Evolutionary conservation across 1,140 invertebrate species (phyloP).

Genomic region (Drosophila seguyi): DNA sequence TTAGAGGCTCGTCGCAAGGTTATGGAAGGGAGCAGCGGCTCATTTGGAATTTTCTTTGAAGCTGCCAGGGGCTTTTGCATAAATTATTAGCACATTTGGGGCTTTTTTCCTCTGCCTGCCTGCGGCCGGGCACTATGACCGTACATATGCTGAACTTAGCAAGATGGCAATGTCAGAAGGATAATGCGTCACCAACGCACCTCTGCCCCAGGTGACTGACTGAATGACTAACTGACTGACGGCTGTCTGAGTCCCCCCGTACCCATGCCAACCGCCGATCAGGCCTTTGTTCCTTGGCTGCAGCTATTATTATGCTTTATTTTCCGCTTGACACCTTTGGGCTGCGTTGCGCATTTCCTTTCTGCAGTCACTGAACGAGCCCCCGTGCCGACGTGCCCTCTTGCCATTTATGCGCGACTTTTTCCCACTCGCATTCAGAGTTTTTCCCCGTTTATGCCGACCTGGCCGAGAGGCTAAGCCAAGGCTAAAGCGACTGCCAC

Average conservation of each 20-base stretch:
- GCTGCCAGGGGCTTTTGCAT: conserved; percentile 39
- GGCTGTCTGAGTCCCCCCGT: conserved; percentile 27
- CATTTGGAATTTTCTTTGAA: conserved; percentile 65
- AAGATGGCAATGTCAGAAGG: conserved; percentile 23
- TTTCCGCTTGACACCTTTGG: conserved; percentile 81
- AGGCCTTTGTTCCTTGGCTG: conserved; percentile 48
- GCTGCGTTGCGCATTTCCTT: conserved; percentile 79
- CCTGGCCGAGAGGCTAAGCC: conserved; percentile 45
- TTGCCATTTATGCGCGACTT: conserved; percentile 52
- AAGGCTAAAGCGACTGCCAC: conserved; percentile 29
- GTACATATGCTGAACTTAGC: conserved; percentile 1
- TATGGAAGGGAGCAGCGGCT: conserved; percentile 12
- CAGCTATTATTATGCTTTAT: conserved; percentile 75
- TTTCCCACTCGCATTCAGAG: conserved; percentile 43
- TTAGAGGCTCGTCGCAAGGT: conserved; percentile 3
- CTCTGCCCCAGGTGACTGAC: conserved; percentile 15
- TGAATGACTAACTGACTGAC: conserved; percentile 18
- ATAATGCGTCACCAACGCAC: conserved; percentile 41
- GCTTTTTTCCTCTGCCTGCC: conserved; percentile 7
- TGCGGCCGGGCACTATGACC: conserved; percentile 1
- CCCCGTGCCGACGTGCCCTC: conserved; percentile 24
- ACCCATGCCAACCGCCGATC: background rate
- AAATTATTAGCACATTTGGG: conserved; percentile 60
- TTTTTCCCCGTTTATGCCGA: conserved; percentile 30
- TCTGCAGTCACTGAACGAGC: conserved; percentile 45